Base-by-base conservation (phyloP, 1,140 invertebrate species). In the Solenopsis fugax region DNA sequence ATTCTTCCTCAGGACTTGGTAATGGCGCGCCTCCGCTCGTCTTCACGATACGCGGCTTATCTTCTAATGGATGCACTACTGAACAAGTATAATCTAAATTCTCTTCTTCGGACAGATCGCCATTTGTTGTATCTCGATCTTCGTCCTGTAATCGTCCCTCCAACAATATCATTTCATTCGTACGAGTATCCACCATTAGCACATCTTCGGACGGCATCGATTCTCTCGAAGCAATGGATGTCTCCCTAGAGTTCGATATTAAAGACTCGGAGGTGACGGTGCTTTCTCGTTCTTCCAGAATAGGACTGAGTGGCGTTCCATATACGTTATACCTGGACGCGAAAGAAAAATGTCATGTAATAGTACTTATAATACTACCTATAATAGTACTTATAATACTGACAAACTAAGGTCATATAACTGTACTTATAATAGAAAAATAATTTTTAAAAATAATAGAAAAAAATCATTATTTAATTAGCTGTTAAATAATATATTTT, bases 251-350 rank as follows among this genome's bases (percentile, higher is more conserved):
- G 80, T 95, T 94, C 1, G 93, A 94, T 2, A 93, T 69, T 6
- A 94, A 69, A 18, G 94, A 94, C 21, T 94, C 95, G 0, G 95
- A 95, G 64, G 92, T 95, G 7, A 92, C 85, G 5, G 93, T 93
- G 58, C 94, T 93, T 84, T 95, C 96, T 64, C 95, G 95, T 93
- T 97, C 96, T 91, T 97, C 96, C n/a, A 96, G 92, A 64, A 97
- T 97, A 5, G 96, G 96, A 88, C 96, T 96, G 16, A 97, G 91
- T 5, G 96, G 96, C 10, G 95, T 94, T 60, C 96, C 96, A 82
- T 96, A 96, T 16, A 95, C 93, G 88, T 96, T 96, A 85, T 96
- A 96, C 85, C 94, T 95, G 34, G 94, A 87, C 6, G 7, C 3
- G 0, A 37, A n/a, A 24, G 21, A 50, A 16, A 65, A 80, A 62